Conservation (phyloP, 2,888 invertebrate species). For the Cosmopolites sordidus region DNA sequence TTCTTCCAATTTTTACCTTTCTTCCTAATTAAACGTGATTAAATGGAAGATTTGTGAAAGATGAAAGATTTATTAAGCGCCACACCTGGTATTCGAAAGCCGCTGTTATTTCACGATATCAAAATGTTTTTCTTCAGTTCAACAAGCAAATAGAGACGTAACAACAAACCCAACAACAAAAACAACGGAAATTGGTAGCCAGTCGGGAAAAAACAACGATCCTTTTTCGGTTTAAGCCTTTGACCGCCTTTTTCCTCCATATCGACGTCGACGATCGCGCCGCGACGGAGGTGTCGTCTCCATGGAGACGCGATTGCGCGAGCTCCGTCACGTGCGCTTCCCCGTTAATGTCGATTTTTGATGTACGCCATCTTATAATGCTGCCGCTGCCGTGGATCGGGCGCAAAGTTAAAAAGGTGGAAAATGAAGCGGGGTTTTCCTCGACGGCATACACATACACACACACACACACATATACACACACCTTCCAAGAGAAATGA, state of each 20-base stretch:
- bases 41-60: too few relatives aligned
- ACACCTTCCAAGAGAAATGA: neutral
- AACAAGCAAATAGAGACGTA: too few relatives aligned
- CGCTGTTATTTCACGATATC: too few relatives aligned
- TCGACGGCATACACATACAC: conserved; percentile 36
- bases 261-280: conserved; percentile 48
- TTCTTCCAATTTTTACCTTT: too few relatives aligned
- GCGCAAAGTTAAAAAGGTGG: conserved; percentile 43
- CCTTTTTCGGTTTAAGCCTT: neutral
- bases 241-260: conserved; percentile 37
- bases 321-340: conserved; percentile 43
- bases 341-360: conserved; percentile 50
- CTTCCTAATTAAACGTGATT: too few relatives aligned
- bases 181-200: too few relatives aligned
- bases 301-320: conserved; percentile 40
- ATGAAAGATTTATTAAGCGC: too few relatives aligned
- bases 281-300: conserved; percentile 46
- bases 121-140: too few relatives aligned
- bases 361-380: conserved; percentile 50
- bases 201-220: too few relatives aligned
- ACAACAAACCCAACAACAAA: too few relatives aligned
- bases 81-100: too few relatives aligned
- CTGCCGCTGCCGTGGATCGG: conserved; percentile 29
- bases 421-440: conserved; percentile 40
- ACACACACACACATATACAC: too few relatives aligned